Conservation (phyloP, 1,140 invertebrate genomes). For the Bursaphelenchus mucronatus region DNA sequence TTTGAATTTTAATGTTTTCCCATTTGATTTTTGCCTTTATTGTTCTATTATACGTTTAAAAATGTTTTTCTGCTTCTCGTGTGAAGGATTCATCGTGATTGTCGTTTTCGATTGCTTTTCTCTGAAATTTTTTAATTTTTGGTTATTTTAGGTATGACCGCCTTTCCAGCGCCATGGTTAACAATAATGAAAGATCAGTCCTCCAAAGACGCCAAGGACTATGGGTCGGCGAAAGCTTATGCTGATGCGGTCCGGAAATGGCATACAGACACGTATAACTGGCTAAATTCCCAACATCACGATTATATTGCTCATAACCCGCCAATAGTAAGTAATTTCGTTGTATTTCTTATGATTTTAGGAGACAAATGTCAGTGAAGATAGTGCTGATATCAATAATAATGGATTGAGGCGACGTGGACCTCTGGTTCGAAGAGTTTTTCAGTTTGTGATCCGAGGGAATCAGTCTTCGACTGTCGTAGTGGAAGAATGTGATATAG, state of each 20-base stretch:
- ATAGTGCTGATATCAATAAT: slow-evolving; percentile 3
- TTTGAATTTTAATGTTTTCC: too few species aligned
- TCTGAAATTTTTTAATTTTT: too few species aligned
- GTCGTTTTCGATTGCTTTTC: too few species aligned
- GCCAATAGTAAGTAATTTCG: neutral
- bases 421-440: slow-evolving; percentile 11
- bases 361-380: slow-evolving; percentile 5
- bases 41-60: too few species aligned
- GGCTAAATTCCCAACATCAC: slow-evolving; percentile 21
- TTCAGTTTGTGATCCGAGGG: slow-evolving; percentile 2
- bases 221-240: slow-evolving; percentile 41
- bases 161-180: too few species aligned
- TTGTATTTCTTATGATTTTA: neutral
- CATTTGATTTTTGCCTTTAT: too few species aligned
- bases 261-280: slow-evolving; percentile 17
- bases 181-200: too few species aligned
- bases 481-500: slow-evolving; percentile 37
- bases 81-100: too few species aligned
- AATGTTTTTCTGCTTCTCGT: too few species aligned
- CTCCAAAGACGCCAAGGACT: slow-evolving; percentile 19
- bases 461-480: slow-evolving; percentile 31
- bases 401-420: neutral
- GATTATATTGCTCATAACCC: slow-evolving; percentile 6
- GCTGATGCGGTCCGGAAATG: slow-evolving; percentile 43
- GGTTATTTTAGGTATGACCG: too few species aligned